These are phyloP conservation scores for Pelobates cultripes DNA, from an alignment of 2,797 vertebrate genomes.

Conservation along the genomic window DNA sequence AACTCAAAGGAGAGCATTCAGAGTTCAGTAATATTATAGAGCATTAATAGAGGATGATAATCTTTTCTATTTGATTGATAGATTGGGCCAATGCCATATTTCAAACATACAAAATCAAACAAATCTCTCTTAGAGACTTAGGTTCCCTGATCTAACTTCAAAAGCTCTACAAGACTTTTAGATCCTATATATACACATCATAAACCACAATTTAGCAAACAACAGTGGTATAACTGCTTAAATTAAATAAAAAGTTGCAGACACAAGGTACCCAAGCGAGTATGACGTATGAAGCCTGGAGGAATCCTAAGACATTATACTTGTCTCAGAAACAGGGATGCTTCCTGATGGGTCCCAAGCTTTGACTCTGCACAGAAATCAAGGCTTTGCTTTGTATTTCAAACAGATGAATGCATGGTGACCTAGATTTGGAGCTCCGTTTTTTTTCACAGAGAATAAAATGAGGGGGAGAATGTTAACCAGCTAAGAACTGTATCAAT, in stretches of 20 bases:
- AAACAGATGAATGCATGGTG: constrained; percentile 29
- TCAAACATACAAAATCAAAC: no score
- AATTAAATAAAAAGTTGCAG: constrained; percentile 18
- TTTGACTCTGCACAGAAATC: constrained; percentile 33
- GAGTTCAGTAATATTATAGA: no score
- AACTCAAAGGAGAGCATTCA: no score
- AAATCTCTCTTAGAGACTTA: no score
- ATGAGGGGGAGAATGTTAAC: constrained; percentile 16
- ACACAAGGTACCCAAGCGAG: constrained; percentile 7
- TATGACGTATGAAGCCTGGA: constrained; percentile 24
- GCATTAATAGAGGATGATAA: no score
- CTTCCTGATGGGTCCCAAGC: constrained; percentile 19
- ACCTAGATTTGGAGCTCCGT: constrained; percentile 40
- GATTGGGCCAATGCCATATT: no score
- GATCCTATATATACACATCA: background rate
- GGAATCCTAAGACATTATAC: constrained; percentile 15
- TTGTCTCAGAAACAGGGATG: constrained; percentile 25
- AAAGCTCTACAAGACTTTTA: background rate
- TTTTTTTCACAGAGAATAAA: constrained; percentile 25
- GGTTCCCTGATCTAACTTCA: no score
- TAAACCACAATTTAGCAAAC: background rate
- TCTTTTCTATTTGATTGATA: no score
- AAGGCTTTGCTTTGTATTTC: constrained; percentile 39
- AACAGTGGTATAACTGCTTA: background rate
- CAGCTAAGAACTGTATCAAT: background rate